Conservation (phyloP, 1,140 invertebrate genomes). For the Tribolium madens region DNA sequence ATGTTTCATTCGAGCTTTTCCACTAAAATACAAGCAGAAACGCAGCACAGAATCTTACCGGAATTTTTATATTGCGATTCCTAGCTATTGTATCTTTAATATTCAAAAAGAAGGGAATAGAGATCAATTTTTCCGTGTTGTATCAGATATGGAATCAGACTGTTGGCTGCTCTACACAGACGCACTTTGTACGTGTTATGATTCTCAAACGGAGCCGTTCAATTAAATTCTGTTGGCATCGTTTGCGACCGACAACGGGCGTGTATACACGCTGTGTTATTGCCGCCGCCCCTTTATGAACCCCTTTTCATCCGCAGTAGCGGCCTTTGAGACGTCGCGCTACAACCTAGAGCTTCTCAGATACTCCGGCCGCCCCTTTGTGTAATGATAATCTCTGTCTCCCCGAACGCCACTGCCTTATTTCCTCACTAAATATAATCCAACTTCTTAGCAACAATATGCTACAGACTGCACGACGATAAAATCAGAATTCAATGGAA, state of each 20-base stretch:
- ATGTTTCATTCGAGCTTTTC: constrained; percentile 9
- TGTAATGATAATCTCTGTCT: constrained; percentile 52
- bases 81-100: too few relatives aligned
- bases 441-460: constrained; percentile 39
- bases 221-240: constrained; percentile 57
- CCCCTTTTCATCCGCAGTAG: constrained; percentile 47
- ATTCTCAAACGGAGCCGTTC: constrained; percentile 53
- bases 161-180: neutral
- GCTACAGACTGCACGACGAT: constrained; percentile 6
- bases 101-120: neutral
- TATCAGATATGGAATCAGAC: neutral
- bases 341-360: constrained; percentile 39
- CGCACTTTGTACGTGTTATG: constrained; percentile 54
- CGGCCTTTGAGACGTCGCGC: constrained; percentile 49
- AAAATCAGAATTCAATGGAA: constrained; percentile 24
- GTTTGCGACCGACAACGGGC: constrained; percentile 54
- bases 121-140: neutral
- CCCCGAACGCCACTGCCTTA: constrained; percentile 43
- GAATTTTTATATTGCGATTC: neutral
- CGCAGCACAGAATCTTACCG: too few relatives aligned
- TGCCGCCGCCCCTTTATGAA: constrained; percentile 52
- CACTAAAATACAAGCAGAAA: neutral
- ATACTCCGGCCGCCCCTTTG: constrained; percentile 44
- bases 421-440: constrained; percentile 54
- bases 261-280: constrained; percentile 53